phyloP scores from a whole-genome alignment of 2,113 vertebrate genomes.

The Eretmochelys imbricata region DNA sequence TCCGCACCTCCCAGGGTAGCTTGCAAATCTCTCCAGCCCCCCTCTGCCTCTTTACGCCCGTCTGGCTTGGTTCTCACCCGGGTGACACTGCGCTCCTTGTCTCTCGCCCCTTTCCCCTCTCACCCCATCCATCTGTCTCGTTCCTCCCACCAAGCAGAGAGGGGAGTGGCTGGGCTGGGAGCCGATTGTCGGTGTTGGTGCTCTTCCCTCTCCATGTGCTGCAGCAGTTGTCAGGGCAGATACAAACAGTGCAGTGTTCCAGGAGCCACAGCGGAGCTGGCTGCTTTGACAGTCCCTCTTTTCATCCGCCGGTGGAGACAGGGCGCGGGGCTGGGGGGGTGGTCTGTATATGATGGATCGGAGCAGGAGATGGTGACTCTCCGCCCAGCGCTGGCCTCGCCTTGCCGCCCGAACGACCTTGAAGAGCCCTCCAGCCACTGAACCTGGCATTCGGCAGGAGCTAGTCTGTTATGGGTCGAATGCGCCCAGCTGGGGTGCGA shows the following conservation, averaged over 20 bases:
- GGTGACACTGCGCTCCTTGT: background rate
- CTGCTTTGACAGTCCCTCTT: constrained; percentile 26
- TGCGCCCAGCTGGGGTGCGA: no score
- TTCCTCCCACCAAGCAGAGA: background rate
- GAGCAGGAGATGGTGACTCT: background rate
- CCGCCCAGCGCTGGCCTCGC: background rate
- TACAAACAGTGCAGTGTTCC: constrained; percentile 31
- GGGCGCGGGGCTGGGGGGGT: background rate
- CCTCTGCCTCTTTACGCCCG: background rate
- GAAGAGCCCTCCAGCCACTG: background rate
- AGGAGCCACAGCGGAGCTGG: background rate
- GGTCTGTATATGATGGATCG: background rate
- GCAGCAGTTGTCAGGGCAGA: constrained; percentile 6
- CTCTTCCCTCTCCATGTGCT: constrained; percentile 46
- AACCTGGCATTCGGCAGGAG: background rate
- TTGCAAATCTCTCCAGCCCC: background rate
- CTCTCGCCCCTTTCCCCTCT: background rate
- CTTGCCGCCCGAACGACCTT: background rate
- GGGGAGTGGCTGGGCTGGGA: background rate
- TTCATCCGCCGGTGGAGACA: background rate
- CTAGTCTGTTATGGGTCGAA: background rate
- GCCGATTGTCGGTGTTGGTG: constrained; percentile 4
- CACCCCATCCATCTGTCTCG: background rate
- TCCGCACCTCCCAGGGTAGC: background rate
- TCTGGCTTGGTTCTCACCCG: background rate